A percentile compares a stretch with the other conserved stretches of the same genome.
Conservation (phyloP, 2,113 vertebrate genomes). For the Galeopterus variegatus region DNA sequence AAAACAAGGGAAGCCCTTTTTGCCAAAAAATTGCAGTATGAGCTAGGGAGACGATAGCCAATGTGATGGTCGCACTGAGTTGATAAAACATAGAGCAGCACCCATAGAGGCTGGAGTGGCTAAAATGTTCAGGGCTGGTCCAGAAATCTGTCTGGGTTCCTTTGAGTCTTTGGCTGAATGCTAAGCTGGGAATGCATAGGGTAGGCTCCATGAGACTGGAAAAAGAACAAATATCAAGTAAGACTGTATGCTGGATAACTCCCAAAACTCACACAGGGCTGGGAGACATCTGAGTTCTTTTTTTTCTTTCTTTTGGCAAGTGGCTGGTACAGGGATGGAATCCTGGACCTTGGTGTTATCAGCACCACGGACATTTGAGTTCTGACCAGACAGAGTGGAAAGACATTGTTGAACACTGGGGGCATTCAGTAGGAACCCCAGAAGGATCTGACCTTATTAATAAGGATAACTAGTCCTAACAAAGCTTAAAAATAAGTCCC, state of each 20-base stretch:
- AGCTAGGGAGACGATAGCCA: neutral
- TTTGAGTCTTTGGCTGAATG: neutral
- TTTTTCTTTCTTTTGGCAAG: too few relatives aligned
- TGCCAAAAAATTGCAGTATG: neutral
- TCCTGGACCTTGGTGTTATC: too few relatives aligned
- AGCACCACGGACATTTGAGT: neutral
- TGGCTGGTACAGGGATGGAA: too few relatives aligned
- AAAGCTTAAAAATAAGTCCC: constrained; percentile 41
- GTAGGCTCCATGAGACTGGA: neutral
- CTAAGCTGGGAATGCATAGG: neutral
- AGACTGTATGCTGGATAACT: neutral
- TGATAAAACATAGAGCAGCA: neutral
- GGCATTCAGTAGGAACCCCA: neutral
- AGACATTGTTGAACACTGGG: neutral
- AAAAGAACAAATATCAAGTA: neutral
- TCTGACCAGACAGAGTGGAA: neutral
- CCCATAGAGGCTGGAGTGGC: neutral
- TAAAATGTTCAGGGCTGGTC: neutral
- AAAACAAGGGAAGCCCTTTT: neutral
- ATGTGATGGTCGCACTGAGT: neutral
- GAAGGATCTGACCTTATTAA: neutral
- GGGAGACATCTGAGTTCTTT: neutral
- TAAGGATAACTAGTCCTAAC: neutral
- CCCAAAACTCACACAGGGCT: neutral
- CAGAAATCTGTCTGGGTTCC: neutral